phyloP scores from a whole-genome alignment of 2,888 invertebrate genomes.

The Polydrusus cervinus region DNA sequence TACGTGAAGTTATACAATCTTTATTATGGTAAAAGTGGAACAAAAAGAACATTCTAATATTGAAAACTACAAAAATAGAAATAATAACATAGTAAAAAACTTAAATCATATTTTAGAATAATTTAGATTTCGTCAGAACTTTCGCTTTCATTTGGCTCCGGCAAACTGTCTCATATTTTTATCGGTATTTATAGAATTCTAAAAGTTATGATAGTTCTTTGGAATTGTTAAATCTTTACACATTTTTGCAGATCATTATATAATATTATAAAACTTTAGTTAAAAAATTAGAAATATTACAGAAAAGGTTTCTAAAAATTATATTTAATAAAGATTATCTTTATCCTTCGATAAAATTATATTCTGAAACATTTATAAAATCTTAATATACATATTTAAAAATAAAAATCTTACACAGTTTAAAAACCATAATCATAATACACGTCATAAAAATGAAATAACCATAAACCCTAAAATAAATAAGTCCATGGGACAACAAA shows the following conservation, averaged over 20 bases:
- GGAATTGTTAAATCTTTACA: conserved; percentile 25
- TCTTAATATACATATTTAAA: too few species aligned
- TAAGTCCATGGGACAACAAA: too few species aligned
- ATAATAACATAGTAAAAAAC: conserved; percentile 5
- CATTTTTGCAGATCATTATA: conserved; percentile 13
- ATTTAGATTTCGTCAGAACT: conserved; percentile 4
- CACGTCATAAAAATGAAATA: too few species aligned
- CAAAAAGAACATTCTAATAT: conserved; percentile 13
- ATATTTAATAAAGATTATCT: too few species aligned
- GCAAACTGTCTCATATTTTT: conserved; percentile 24
- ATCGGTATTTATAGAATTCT: conserved; percentile 15
- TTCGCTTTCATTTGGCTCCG: conserved; percentile 20
- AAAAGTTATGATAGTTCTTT: conserved; percentile 21
- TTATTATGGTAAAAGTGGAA: conserved; percentile 8
- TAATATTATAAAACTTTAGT: too few species aligned
- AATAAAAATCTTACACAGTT: too few species aligned
- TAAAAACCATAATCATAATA: too few species aligned
- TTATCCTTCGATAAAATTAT: too few species aligned
- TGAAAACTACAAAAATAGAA: conserved; percentile 14
- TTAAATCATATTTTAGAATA: conserved; percentile 12
- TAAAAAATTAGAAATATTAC: too few species aligned
- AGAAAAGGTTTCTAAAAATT: too few species aligned
- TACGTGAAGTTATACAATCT: conserved; percentile 12
- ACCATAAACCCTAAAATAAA: too few species aligned
- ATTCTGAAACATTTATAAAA: too few species aligned